A percentile compares a stretch with the other conserved stretches of the same genome.
Conservation (phyloP, 2,113 vertebrate genomes). For the Puffinus mauretanicus region DNA sequence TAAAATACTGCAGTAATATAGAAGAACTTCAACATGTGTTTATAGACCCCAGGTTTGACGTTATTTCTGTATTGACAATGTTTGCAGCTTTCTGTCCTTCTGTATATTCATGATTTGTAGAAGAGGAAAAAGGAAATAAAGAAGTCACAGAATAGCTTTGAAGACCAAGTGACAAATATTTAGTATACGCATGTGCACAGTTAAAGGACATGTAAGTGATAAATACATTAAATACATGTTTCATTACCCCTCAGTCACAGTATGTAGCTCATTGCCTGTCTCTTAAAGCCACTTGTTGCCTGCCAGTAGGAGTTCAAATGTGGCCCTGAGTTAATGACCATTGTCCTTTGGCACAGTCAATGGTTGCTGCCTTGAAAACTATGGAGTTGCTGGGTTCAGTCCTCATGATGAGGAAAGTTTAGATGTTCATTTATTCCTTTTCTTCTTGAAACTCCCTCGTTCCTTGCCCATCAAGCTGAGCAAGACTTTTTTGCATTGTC, state of each 20-base stretch:
- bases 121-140: not conserved
- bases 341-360: not conserved
- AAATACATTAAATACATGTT: not conserved
- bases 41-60: not conserved
- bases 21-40: not conserved
- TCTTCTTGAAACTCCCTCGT: not conserved
- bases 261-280: not conserved
- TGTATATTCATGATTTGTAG: not conserved
- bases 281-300: not conserved
- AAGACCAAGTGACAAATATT: not conserved
- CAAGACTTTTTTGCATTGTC: not conserved
- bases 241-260: not conserved
- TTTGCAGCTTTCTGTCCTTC: not conserved
- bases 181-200: not conserved
- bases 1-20: not conserved
- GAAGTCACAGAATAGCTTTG: not conserved
- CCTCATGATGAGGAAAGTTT: fast-evolving
- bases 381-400: not conserved
- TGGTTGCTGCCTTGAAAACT: not conserved
- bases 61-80: not conserved
- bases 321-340: not conserved
- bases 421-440: not conserved
- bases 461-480: not conserved
- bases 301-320: not conserved
- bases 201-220: not conserved